Conservation (phyloP, 2,888 invertebrate species). For the Phlogophora meticulosa region DNA sequence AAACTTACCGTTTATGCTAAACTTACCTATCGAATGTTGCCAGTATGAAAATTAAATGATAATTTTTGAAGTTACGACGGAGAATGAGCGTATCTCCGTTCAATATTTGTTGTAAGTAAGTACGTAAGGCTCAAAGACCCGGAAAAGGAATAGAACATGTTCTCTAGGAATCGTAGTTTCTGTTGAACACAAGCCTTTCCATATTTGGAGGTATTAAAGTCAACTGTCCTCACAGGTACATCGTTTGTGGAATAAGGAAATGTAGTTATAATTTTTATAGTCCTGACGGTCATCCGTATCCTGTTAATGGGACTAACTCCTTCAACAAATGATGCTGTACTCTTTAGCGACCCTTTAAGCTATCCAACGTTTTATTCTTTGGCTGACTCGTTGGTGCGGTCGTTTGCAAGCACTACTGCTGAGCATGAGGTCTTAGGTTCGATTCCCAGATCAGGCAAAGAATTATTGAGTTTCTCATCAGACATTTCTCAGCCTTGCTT, state of each 20-base stretch:
- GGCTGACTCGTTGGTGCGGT: too few relatives aligned
- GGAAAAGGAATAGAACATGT: slow-evolving; percentile 48
- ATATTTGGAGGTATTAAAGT: slow-evolving; percentile 47
- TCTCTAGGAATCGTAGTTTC: slow-evolving; percentile 40
- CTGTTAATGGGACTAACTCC: slow-evolving; percentile 16
- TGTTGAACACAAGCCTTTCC: slow-evolving; percentile 40
- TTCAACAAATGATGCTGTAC: slow-evolving; percentile 11
- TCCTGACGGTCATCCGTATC: neutral
- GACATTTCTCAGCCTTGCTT: too few relatives aligned
- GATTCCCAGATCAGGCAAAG: too few relatives aligned
- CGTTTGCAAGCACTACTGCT: too few relatives aligned
- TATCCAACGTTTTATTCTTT: neutral
- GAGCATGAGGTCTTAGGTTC: too few relatives aligned
- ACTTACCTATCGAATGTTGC: slow-evolving; percentile 69
- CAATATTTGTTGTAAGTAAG: slow-evolving; percentile 46
- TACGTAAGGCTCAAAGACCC: slow-evolving; percentile 34
- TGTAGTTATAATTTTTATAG: slow-evolving; percentile 17
- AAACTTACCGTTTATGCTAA: slow-evolving; percentile 62
- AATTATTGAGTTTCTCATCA: too few relatives aligned
- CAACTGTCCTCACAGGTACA: slow-evolving; percentile 45
- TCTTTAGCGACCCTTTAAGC: neutral
- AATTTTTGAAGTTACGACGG: slow-evolving; percentile 50
- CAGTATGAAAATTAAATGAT: slow-evolving; percentile 68
- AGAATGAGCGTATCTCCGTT: slow-evolving; percentile 29
- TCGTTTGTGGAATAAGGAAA: slow-evolving; percentile 22